Percentiles rank a stretch among this genome's conserved stretches.
These are phyloP conservation scores for Ciconia maguari DNA, from an alignment of 2,113 vertebrate species.

Conservation along the genomic window DNA sequence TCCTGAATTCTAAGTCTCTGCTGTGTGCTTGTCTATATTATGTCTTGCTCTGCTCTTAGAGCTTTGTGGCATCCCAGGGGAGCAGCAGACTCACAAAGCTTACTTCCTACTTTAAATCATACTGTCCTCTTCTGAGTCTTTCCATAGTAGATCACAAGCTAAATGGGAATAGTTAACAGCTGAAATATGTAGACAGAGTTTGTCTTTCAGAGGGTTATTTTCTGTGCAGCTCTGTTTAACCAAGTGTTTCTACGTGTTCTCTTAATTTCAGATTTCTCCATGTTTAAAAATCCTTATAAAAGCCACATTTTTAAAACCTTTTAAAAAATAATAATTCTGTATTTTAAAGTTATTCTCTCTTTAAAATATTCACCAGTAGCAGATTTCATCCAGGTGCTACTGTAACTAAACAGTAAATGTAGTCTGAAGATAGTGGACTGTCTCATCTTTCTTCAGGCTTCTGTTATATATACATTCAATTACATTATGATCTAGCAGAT, in stretches of 20 bases:
- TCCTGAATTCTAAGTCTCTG: neutral
- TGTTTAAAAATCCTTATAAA: neutral
- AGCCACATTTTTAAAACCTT: neutral
- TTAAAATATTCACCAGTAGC: neutral
- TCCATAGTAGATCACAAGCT: neutral
- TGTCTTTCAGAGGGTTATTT: neutral
- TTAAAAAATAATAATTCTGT: neutral
- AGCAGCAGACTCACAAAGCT: neutral
- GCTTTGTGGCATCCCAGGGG: neutral
- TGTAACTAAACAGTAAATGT: neutral
- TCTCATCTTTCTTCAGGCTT: neutral
- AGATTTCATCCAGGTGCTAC: neutral
- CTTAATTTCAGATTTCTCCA: neutral
- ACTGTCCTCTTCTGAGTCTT: neutral
- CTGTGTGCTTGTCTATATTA: neutral
- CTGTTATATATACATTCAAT: neutral
- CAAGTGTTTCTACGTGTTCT: neutral
- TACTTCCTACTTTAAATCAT: neutral
- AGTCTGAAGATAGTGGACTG: neutral
- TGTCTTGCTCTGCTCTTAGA: neutral
- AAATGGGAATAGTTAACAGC: neutral
- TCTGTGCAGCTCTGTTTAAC: neutral
- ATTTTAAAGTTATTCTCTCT: neutral
- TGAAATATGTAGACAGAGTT: neutral
- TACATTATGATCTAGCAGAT: neutral